Evolutionary conservation across 2,797 vertebrate species (phyloP).

Genomic region (Dromococcyx pavoninus): DNA sequence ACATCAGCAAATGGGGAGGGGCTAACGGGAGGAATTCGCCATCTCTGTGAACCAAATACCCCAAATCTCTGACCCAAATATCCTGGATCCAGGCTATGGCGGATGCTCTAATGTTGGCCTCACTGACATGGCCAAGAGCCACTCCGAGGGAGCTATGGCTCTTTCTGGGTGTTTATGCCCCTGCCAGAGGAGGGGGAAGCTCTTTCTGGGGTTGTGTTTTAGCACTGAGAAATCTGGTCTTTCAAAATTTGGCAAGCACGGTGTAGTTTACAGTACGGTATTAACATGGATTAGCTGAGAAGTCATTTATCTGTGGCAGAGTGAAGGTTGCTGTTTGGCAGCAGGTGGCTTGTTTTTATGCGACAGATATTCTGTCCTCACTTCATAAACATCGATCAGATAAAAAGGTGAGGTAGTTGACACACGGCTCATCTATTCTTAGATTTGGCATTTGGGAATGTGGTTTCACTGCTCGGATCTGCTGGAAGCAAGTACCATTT

Average conservation of each 20-base stretch:
- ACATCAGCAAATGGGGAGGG: not conserved
- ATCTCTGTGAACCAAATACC: no score
- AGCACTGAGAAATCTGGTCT: not conserved
- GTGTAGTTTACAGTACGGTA: not conserved
- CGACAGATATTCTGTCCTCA: conserved; percentile 50
- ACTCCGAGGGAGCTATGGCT: not conserved
- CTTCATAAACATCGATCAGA: conserved; percentile 47
- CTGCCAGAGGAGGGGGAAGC: not conserved
- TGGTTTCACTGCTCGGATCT: not conserved
- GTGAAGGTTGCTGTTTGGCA: conserved; percentile 43
- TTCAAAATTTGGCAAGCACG: not conserved
- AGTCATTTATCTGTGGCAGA: conserved; percentile 11
- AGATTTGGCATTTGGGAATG: conserved; percentile 54
- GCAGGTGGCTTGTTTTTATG: conserved; percentile 28
- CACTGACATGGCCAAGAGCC: not conserved
- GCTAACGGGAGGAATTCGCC: not conserved
- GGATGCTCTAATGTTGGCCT: not conserved
- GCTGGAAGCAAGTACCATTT: conserved; percentile 25
- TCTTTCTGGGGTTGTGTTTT: not conserved
- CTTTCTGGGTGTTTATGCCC: not conserved
- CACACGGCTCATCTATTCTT: conserved; percentile 64
- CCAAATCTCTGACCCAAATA: not conserved
- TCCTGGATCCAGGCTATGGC: not conserved
- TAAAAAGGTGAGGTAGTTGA: conserved; percentile 52
- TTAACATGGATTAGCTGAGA: conserved; percentile 34